Conservation (phyloP, 2,888 invertebrate genomes). For the Drosophila koepferae region DNA sequence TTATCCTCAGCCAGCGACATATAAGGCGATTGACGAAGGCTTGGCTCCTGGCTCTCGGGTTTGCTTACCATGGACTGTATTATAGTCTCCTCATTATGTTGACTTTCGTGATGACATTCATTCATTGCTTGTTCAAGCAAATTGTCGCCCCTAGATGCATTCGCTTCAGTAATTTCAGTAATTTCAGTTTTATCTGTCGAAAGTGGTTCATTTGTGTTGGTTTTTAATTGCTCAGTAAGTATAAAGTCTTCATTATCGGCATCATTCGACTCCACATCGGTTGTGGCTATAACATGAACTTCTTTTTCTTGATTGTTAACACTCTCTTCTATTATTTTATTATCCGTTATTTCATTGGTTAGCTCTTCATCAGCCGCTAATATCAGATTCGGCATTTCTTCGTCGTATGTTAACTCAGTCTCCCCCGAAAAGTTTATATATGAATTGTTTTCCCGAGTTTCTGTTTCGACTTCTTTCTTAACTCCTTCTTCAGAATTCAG, state of each 20-base stretch:
- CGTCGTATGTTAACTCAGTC: neutral
- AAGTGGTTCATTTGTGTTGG: neutral
- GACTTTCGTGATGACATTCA: neutral
- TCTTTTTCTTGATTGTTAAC: neutral
- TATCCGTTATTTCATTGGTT: neutral
- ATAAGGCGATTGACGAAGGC: neutral
- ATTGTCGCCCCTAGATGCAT: neutral
- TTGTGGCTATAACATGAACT: neutral
- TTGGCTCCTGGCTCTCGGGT: neutral
- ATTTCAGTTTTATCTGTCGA: neutral
- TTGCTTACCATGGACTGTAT: neutral
- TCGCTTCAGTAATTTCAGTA: neutral
- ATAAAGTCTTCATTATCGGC: neutral
- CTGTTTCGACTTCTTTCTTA: neutral
- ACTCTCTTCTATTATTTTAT: neutral
- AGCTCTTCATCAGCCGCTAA: neutral
- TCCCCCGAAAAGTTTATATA: neutral
- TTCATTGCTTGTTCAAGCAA: neutral
- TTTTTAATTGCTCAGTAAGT: neutral
- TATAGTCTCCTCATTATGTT: too few species aligned
- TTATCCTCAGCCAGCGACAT: neutral
- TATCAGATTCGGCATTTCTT: constrained; percentile 11
- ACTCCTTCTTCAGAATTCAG: neutral
- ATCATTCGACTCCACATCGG: neutral
- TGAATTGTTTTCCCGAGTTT: neutral